Conservation (phyloP, 2,888 invertebrate species). For the Drosophila diplacantha region DNA sequence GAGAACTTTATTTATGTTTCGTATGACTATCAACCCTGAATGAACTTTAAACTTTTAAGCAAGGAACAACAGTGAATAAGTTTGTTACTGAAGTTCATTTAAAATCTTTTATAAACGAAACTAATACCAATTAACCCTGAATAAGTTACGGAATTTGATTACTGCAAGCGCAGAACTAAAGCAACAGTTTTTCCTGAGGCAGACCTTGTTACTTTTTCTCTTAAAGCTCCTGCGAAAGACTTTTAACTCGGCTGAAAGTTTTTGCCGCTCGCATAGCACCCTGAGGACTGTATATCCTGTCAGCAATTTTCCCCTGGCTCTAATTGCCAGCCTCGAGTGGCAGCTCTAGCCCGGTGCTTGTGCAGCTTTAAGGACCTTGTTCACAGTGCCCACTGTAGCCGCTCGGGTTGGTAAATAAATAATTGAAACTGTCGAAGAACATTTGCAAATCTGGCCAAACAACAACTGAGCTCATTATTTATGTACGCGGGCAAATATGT, state of each 20-base stretch:
- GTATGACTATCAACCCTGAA: neutral
- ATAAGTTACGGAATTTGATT: neutral
- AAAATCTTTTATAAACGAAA: neutral
- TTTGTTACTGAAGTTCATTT: neutral
- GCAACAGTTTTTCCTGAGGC: neutral
- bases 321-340: constrained; percentile 30
- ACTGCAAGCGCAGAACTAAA: neutral
- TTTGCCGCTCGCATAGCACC: constrained; percentile 2
- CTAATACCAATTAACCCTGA: neutral
- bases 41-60: neutral
- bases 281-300: constrained; percentile 3
- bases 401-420: constrained; percentile 31
- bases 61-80: neutral
- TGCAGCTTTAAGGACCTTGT: neutral
- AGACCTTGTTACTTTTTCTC: neutral
- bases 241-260: constrained; percentile 4
- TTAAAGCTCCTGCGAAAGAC: neutral
- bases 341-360: neutral
- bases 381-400: constrained; percentile 18
- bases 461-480: constrained; percentile 59
- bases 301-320: constrained; percentile 6
- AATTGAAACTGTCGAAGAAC: constrained; percentile 38
- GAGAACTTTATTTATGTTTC: neutral
- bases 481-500: constrained; percentile 36
- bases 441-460: constrained; percentile 45